Evolutionary conservation across 2,888 invertebrate species (phyloP).

Genomic region (Tortricodes alternella): DNA sequence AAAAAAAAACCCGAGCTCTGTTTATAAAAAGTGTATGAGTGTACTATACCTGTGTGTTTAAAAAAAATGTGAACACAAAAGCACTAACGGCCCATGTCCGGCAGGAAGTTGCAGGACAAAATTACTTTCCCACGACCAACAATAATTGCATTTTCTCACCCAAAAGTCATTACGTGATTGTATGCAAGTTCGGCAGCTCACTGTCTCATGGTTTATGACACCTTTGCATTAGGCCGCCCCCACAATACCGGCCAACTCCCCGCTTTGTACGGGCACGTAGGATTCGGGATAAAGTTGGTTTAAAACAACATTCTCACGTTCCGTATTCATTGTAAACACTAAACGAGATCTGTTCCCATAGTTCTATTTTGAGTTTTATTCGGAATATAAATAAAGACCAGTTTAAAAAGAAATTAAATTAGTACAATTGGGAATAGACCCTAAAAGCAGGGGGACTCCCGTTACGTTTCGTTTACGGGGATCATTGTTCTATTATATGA

Average conservation of each 20-base stretch:
- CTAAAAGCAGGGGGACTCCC: conserved; percentile 59
- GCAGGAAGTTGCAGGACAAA: conserved; percentile 54
- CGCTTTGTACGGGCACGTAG: conserved; percentile 71
- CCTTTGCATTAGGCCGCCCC: conserved; percentile 66
- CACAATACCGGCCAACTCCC: conserved; percentile 56
- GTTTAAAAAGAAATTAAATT: too few species aligned
- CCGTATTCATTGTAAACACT: conserved; percentile 70
- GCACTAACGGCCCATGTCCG: conserved; percentile 10
- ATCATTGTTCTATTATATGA: conserved; percentile 67
- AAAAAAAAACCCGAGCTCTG: too few species aligned
- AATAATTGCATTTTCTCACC: conserved; percentile 71
- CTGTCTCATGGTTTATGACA: conserved; percentile 65
- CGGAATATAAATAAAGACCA: too few species aligned
- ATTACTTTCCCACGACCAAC: conserved; percentile 69
- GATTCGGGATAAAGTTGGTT: conserved; percentile 61
- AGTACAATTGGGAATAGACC: too few species aligned
- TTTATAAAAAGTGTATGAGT: too few species aligned
- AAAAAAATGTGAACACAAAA: too few species aligned
- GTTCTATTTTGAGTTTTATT: conserved; percentile 71
- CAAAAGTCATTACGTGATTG: conserved; percentile 76
- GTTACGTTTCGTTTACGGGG: conserved; percentile 70
- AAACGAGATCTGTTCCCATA: conserved; percentile 67
- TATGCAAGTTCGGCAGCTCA: conserved; percentile 71
- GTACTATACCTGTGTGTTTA: too few species aligned
- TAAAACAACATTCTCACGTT: conserved; percentile 77